Base-by-base conservation (phyloP, 2,113 vertebrate genomes). In the Hippocampus comes region DNA sequence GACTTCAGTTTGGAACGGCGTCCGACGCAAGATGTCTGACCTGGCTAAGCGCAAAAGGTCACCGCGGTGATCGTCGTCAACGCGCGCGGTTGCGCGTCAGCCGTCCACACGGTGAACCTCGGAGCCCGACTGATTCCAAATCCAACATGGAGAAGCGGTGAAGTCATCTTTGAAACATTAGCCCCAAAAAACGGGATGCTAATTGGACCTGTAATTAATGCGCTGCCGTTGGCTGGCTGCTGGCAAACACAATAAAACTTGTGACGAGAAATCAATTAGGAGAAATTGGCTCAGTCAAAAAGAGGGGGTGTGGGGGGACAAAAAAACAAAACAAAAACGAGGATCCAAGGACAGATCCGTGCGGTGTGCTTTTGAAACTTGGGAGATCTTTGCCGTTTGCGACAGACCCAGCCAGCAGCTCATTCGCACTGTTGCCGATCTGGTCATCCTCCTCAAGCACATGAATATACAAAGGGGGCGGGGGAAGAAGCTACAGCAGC, bases 381-480 rank as follows among this genome's bases (percentile, higher is more conserved):
- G 63, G 38, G 20, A 81, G 77, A 79, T 75, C 73, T 75, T 74
- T 71, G 68, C 21, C 66, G 64, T 59, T 74, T 80, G 83, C 71
- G 68, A 85, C 78, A 87, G 30, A 30, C 30, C 30, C 30, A 55
- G 78, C 84, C 85, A 9, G 17, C 23, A 83, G 85, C 78, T 78
- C 72, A 69, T 81, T 85, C 70, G 68, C 70, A 87, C 77, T 78
- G 78, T 60, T n/a, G 78, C 51, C 74, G 76, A 88, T 89, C 59
- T 76, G 82, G 83, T 82, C 81, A 71, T 81, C 73, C 70, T 82
- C 75, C 64, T 77, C 73, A 49, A 72, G 65, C 76, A 42, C 70
- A 68, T 59, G 74, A 80, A 81, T 74, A 83, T 71, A 85, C 75
- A 82, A 70, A 23, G 70, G 63, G 55, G 20, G 67, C 53, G n/a